Percentiles rank a stretch among this genome's conserved stretches.
Conservation (phyloP, 2,888 invertebrate species). For the Pedicia rivosa region DNA sequence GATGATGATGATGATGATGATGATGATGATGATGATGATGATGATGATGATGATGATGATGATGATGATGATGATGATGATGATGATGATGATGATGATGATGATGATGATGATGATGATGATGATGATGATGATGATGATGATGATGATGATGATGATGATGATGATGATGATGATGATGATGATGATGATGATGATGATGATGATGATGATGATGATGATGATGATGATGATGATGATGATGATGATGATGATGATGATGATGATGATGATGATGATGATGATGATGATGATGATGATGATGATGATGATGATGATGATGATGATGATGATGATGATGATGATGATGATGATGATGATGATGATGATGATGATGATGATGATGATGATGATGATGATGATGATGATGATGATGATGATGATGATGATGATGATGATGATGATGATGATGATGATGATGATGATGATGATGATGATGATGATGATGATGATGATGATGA, state of each 20-base stretch:
- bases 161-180: constrained; percentile 1
- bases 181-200: not conserved
- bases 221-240: constrained; percentile 1
- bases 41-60: constrained; percentile 1
- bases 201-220: constrained; percentile 1
- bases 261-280: constrained; percentile 1
- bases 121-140: not conserved
- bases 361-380: not conserved
- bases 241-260: not conserved
- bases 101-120: not conserved
- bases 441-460: constrained; percentile 1
- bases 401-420: constrained; percentile 1
- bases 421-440: not conserved
- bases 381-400: constrained; percentile 1
- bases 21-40: constrained; percentile 1
- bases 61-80: not conserved
- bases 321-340: constrained; percentile 1
- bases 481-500: not conserved
- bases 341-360: constrained; percentile 1
- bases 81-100: constrained; percentile 1
- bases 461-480: constrained; percentile 1
- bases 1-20: not conserved
- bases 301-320: not conserved
- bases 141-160: constrained; percentile 1
- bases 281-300: constrained; percentile 1